Evolutionary conservation across 2,113 vertebrate species (phyloP).

Genomic region (Marmota monax): DNA sequence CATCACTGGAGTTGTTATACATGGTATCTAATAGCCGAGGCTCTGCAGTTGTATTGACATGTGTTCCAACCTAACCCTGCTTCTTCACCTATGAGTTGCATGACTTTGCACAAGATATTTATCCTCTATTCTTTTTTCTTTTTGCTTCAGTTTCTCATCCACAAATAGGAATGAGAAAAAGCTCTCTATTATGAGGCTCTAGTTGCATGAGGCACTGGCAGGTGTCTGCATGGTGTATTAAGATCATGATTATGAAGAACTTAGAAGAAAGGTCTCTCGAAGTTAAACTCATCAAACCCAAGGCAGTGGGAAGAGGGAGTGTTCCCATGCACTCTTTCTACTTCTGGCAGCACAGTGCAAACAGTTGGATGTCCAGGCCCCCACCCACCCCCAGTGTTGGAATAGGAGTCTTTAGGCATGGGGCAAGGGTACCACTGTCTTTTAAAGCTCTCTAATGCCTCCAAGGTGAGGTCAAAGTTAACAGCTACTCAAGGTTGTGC

Average conservation of each 20-base stretch:
- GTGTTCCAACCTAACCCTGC: background rate
- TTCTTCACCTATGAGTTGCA: fast-evolving
- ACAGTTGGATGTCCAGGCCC: fast-evolving
- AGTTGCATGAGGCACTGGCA: background rate
- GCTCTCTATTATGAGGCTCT: background rate
- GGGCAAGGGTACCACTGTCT: fast-evolving
- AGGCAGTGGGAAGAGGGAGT: too few relatives aligned
- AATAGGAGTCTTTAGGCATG: background rate
- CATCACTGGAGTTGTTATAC: fast-evolving
- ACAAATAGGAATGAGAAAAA: background rate
- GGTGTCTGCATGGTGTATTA: background rate
- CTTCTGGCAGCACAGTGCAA: background rate
- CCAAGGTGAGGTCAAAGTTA: too few relatives aligned
- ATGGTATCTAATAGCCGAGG: background rate
- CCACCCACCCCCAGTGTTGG: background rate
- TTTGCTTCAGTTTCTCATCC: background rate
- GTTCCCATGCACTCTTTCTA: background rate
- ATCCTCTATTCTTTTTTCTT: background rate
- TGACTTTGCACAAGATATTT: background rate
- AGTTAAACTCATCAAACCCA: background rate
- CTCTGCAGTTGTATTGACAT: background rate
- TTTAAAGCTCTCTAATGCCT: background rate
- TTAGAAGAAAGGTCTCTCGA: background rate
- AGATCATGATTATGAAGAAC: background rate
- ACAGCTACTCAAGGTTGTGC: background rate